These are phyloP conservation scores for Lepidochrysops patricia DNA, from an alignment of 2,888 invertebrate genomes.

Conservation along the genomic window DNA sequence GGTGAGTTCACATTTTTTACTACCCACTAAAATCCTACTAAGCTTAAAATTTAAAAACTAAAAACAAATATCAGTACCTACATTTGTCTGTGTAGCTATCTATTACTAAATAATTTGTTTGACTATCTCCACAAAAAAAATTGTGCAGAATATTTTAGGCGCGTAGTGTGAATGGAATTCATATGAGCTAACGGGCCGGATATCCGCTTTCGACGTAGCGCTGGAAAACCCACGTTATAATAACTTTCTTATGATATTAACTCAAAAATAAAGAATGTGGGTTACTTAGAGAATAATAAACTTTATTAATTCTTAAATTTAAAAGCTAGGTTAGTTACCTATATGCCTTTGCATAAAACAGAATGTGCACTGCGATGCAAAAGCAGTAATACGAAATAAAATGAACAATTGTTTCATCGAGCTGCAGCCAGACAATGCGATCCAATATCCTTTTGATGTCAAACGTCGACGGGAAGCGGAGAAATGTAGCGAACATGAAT, in stretches of 20 bases:
- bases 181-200: not conserved
- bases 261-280: too few species aligned
- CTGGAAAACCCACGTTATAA: not conserved
- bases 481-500: slow-evolving; percentile 6
- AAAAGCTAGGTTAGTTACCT: too few species aligned
- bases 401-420: not conserved
- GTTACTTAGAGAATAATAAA: too few species aligned
- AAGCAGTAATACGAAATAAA: not conserved
- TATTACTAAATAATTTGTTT: too few species aligned
- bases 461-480: slow-evolving; percentile 4
- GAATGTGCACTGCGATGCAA: too few species aligned
- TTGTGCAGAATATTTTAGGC: not conserved
- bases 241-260: not conserved
- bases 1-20: too few species aligned
- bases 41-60: too few species aligned
- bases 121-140: not conserved
- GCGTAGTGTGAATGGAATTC: not conserved
- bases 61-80: too few species aligned
- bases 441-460: not conserved
- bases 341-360: too few species aligned
- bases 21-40: too few species aligned
- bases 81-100: too few species aligned
- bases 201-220: not conserved
- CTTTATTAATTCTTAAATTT: too few species aligned
- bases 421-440: not conserved